Percentiles rank a stretch among this genome's conserved stretches.
Conservation (phyloP, 2,113 vertebrate species). For the Oplegnathus fasciatus region DNA sequence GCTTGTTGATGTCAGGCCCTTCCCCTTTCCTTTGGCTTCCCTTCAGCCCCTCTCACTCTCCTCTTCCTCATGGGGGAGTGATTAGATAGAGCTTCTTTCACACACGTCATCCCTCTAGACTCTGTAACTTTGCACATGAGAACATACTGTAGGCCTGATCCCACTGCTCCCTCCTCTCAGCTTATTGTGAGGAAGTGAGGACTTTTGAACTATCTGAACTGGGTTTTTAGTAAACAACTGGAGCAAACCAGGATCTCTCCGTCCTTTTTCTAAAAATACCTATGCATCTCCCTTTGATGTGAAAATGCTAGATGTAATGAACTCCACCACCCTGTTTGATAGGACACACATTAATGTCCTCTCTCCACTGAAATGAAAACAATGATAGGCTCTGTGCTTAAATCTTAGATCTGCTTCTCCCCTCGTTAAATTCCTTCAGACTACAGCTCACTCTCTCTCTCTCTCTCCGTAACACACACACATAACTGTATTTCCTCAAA, state of each 20-base stretch:
- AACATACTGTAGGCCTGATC: constrained; percentile 22
- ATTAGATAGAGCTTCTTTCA: constrained; percentile 63
- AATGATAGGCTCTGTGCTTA: constrained; percentile 72
- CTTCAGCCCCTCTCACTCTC: constrained; percentile 63
- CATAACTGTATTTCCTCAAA: constrained; percentile 51
- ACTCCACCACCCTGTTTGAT: constrained; percentile 20
- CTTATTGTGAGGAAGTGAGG: not conserved
- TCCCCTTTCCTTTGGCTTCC: constrained; percentile 76
- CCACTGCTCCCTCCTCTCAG: constrained; percentile 20
- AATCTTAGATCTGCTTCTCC: constrained; percentile 48
- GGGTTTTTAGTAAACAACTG: not conserved
- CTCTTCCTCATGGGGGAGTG: constrained; percentile 64
- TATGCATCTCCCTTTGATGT: not conserved
- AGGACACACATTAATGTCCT: constrained; percentile 29
- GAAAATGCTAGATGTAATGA: constrained; percentile 9
- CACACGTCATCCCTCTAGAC: constrained; percentile 55
- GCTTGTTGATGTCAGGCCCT: constrained; percentile 77
- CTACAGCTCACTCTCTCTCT: constrained; percentile 42
- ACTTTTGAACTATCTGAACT: constrained; percentile 1
- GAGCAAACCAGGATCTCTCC: not conserved
- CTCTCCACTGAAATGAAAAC: constrained; percentile 60
- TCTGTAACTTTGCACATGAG: constrained; percentile 50
- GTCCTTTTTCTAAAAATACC: not conserved
- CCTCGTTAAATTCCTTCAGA: constrained; percentile 45
- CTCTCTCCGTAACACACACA: constrained; percentile 26